Percentiles rank a stretch among this genome's conserved stretches.
These are phyloP conservation scores for Orbicella faveolata DNA, from an alignment of 64 coral and sea anemone species.

Conservation along the genomic window DNA sequence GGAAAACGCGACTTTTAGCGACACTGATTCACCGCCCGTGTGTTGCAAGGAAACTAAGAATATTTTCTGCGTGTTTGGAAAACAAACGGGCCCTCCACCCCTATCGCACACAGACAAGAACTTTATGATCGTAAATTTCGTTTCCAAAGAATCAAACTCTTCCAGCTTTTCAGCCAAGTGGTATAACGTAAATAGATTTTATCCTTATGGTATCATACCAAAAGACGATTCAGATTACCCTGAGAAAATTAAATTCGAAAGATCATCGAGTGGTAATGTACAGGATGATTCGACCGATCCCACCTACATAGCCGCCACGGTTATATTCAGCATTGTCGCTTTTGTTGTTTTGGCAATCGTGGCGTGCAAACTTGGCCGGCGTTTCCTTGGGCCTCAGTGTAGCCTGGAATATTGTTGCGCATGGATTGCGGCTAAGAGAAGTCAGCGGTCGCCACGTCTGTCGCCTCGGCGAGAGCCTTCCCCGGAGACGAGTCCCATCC, in stretches of 20 bases:
- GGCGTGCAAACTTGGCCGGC: conserved; percentile 10
- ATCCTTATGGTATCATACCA: conserved; percentile 6
- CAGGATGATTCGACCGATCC: not conserved
- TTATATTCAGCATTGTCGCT: not conserved
- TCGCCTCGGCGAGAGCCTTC: not conserved
- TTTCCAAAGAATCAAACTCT: not conserved
- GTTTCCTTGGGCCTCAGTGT: not conserved
- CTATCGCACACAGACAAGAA: not conserved
- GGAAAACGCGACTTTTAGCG: conserved; percentile 14
- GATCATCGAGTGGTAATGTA: not conserved
- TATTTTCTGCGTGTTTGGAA: conserved; percentile 6
- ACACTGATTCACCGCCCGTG: not conserved
- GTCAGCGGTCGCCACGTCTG: not conserved
- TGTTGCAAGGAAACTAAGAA: conserved; percentile 12
- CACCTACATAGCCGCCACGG: not conserved
- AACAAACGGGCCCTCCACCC: not conserved
- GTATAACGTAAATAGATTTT: conserved; percentile 19
- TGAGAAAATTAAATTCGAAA: not conserved
- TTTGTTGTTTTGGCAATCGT: not conserved
- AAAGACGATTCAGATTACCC: not conserved
- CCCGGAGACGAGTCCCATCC: not conserved
- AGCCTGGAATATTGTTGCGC: conserved; percentile 4
- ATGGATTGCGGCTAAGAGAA: conserved; percentile 2
- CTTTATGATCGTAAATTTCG: conserved; percentile 4
- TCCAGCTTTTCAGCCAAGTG: not conserved